Evolutionary conservation across 2,888 invertebrate genomes (phyloP).

Genomic region (Cantharis lateralis): DNA sequence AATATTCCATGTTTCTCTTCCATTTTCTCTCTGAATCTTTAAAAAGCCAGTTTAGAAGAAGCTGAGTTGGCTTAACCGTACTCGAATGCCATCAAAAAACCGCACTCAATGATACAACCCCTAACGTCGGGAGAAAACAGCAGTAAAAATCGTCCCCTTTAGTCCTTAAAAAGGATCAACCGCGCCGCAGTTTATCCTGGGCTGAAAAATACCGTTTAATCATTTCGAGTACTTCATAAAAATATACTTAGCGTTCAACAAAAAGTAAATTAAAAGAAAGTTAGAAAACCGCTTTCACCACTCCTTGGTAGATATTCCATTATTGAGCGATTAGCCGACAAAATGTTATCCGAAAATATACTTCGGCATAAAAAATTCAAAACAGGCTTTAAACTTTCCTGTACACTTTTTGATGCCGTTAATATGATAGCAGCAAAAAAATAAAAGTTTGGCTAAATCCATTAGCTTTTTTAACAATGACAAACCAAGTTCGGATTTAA

Average conservation of each 20-base stretch:
- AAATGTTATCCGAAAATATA: not conserved
- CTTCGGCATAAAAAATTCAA: not conserved
- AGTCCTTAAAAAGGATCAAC: too few relatives aligned
- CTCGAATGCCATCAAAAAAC: too few relatives aligned
- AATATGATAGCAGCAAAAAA: not conserved
- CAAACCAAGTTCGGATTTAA: not conserved
- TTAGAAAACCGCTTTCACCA: not conserved
- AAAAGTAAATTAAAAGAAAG: not conserved
- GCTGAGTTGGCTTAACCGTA: too few relatives aligned
- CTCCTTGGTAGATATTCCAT: not conserved
- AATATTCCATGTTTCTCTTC: too few relatives aligned
- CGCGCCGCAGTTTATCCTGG: too few relatives aligned
- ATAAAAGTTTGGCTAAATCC: not conserved
- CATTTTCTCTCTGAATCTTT: too few relatives aligned
- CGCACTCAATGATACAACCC: too few relatives aligned
- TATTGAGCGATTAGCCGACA: not conserved
- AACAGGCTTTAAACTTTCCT: not conserved
- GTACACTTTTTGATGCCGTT: not conserved
- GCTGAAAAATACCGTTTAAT: not conserved
- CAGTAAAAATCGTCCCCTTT: too few relatives aligned
- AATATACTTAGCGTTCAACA: not conserved
- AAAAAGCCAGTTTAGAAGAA: too few relatives aligned
- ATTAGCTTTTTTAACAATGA: not conserved
- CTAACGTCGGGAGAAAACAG: too few relatives aligned
- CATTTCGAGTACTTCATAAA: not conserved